These are phyloP conservation scores for Nanger granti DNA, from an alignment of 2,113 vertebrate genomes.

Conservation along the genomic window DNA sequence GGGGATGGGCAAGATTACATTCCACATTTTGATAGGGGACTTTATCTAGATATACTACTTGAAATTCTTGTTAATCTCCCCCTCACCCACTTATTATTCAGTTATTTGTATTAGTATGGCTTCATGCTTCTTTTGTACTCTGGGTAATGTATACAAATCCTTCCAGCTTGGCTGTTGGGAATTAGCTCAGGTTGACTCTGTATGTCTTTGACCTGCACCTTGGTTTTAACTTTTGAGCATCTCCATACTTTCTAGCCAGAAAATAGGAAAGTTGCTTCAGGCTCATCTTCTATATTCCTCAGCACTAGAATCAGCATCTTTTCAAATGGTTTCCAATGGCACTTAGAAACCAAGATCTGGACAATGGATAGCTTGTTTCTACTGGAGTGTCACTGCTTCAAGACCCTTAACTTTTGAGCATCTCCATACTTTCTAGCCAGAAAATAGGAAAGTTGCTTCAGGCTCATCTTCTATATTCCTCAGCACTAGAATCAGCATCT, in stretches of 20 bases:
- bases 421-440: not conserved
- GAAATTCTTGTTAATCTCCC: not conserved
- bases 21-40: not conserved
- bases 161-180: not conserved
- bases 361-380: not conserved
- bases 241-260: not conserved
- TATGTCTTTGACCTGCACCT: not conserved
- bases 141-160: not conserved
- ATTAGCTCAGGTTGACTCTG: not conserved
- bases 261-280: not conserved
- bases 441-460: not conserved
- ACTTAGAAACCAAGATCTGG: not conserved
- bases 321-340: not conserved
- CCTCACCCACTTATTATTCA: not conserved
- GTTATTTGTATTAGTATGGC: not conserved
- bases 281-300: not conserved
- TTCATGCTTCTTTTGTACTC: not conserved
- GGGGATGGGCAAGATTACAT: not conserved
- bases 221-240: not conserved
- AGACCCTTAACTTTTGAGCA: too few relatives aligned
- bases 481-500: not conserved
- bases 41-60: not conserved
- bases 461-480: not conserved
- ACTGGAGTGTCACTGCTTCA: not conserved
- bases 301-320: not conserved